Evolutionary conservation across 2,113 vertebrate genomes (phyloP), one percentile per base, ranked within the genome.

Genomic region (Lagopus leucura): DNA sequence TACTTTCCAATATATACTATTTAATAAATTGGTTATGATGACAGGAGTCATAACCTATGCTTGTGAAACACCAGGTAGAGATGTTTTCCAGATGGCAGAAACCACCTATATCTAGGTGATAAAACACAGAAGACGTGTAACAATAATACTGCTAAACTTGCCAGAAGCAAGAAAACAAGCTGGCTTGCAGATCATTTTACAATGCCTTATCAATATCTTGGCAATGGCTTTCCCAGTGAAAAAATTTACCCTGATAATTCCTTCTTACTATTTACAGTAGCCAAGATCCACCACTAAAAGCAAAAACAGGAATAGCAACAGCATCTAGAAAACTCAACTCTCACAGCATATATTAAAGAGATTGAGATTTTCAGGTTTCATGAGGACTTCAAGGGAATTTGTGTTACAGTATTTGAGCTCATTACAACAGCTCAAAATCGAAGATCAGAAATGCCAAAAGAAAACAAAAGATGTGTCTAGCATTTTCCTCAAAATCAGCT

Each of bases 401-500:
- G 70, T 92, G 76, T 55, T 83, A 38, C 95, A 92, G 77, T 42
- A 50, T 71, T 76, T 79, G 87, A 87, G 82, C 86, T 97, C 92
- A 94, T 94, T 96, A 95, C 90, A 96, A 83, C 66, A 82, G 80
- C 94, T 92, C 86, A 91, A 64, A 93, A 87, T 88, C 28, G 92
- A 95, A 92, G 92, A 96, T 95, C 94, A 96, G 90, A 96, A 97
- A 95, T 81, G 87, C 74, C 91, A 93, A 86, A 89, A 58, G 86
- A 93, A 96, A 95, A 94, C 94, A 94, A 95, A 95, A 95, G 92
- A 82, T 45, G 58, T 42, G 92, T 82, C 94, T 92, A 92, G 71
- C 67, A 90, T 74, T 63, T 87, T 94, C 92, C 65, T 60, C 75
- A 92, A 93, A 88, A 91, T 94, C 94, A 89, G 38, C 92, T 70